A percentile compares a stretch with the other conserved stretches of the same genome.
These are phyloP conservation scores for Otocyon megalotis DNA, from an alignment of 2,113 vertebrate species.

Conservation along the genomic window DNA sequence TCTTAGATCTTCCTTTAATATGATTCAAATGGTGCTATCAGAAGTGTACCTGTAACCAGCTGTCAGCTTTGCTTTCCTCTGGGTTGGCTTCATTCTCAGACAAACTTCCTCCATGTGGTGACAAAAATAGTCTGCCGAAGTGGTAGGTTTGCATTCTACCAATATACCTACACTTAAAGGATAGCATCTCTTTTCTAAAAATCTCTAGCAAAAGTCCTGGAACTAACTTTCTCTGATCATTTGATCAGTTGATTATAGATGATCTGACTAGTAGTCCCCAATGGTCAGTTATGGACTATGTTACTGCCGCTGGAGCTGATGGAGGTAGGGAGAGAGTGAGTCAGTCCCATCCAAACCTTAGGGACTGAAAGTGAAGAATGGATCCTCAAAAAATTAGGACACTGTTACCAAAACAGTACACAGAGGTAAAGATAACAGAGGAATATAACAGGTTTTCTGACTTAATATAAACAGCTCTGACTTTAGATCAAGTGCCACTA, in stretches of 20 bases:
- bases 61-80: background rate
- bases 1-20: constrained; percentile 4
- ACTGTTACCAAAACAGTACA: background rate
- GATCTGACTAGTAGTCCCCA: background rate
- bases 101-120: background rate
- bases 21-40: background rate
- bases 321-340: background rate
- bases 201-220: background rate
- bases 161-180: background rate
- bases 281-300: background rate
- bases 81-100: background rate
- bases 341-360: background rate
- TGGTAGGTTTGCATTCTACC: background rate
- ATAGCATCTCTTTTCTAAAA: background rate
- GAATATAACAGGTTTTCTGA: background rate
- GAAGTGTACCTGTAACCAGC: background rate
- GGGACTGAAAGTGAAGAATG: background rate
- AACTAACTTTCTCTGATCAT: background rate
- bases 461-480: background rate
- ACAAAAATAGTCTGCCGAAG: background rate
- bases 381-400: background rate
- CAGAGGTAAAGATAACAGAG: background rate
- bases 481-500: background rate
- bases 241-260: background rate
- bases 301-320: background rate